Evolutionary conservation across 92 coral and sea anemone species (phyloP).

Genomic region (Umimayanthus chanpuru): DNA sequence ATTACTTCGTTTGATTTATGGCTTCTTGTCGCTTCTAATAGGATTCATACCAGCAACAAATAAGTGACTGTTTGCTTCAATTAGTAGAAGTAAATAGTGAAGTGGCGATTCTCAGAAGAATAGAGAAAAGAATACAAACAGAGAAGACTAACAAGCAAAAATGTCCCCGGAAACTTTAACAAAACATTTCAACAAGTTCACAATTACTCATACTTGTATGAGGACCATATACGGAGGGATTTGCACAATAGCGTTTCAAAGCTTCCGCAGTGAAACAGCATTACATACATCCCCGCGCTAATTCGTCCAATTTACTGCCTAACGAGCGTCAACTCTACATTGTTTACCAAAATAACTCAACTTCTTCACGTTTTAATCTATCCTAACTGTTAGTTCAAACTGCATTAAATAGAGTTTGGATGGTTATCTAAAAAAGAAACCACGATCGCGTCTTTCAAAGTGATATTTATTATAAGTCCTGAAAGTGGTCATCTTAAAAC

Average conservation of each 20-base stretch:
- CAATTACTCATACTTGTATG: constrained; percentile 38
- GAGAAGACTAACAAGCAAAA: background rate
- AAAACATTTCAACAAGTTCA: constrained; percentile 40
- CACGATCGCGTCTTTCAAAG: background rate
- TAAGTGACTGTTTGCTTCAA: constrained; percentile 10
- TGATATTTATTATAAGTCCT: constrained; percentile 1
- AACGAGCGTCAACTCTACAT: background rate
- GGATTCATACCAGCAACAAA: background rate
- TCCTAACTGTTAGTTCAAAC: background rate
- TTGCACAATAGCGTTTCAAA: constrained; percentile 36
- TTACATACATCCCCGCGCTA: background rate
- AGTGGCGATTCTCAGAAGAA: background rate
- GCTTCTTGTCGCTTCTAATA: constrained; percentile 33
- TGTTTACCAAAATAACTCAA: constrained; percentile 11
- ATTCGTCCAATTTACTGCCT: constrained; percentile 10
- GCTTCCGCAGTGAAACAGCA: constrained; percentile 19
- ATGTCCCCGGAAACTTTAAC: constrained; percentile 39
- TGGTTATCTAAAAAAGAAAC: constrained; percentile 16
- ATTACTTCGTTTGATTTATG: constrained; percentile 32
- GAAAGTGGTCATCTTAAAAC: constrained; percentile 11
- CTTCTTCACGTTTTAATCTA: background rate
- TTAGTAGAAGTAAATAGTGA: constrained; percentile 8
- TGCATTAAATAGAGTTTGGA: background rate
- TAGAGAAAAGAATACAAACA: background rate
- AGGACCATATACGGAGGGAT: constrained; percentile 43